Percentiles rank a stretch among this genome's conserved stretches.
These are phyloP conservation scores for Hiodon alosoides DNA, from an alignment of 2,113 vertebrate genomes.

Conservation along the genomic window DNA sequence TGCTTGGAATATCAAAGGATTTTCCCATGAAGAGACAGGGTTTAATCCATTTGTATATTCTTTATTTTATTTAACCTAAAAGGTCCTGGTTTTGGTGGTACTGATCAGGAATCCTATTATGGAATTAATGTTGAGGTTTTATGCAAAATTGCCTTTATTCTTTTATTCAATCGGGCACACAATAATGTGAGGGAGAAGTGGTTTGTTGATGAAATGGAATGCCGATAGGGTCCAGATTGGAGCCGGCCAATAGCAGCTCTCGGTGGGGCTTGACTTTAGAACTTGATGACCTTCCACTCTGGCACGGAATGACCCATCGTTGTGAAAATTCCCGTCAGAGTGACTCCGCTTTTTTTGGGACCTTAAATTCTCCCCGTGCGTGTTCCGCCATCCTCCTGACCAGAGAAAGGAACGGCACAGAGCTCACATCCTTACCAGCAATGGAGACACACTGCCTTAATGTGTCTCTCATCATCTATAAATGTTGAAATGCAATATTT, in stretches of 20 bases:
- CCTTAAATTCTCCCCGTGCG: not conserved
- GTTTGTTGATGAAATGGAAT: slow-evolving; percentile 20
- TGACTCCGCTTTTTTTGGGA: slow-evolving; percentile 9
- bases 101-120: too few species aligned
- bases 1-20: too few species aligned
- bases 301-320: slow-evolving; percentile 2
- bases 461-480: slow-evolving; percentile 8
- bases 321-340: not conserved
- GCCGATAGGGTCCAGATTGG: slow-evolving; percentile 23
- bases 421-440: not conserved
- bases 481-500: slow-evolving; percentile 3
- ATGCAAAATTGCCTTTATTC: not conserved
- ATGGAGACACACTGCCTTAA: not conserved
- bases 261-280: not conserved
- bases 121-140: not conserved
- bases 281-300: slow-evolving; percentile 12
- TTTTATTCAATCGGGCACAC: slow-evolving; percentile 15
- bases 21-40: too few species aligned
- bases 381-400: not conserved
- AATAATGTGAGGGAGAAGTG: not conserved
- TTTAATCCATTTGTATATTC: not conserved
- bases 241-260: slow-evolving; percentile 4
- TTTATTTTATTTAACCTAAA: not conserved
- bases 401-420: not conserved
- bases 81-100: not conserved